phyloP scores from a whole-genome alignment of 2,113 vertebrate genomes.

The Neofelis nebulosa region DNA sequence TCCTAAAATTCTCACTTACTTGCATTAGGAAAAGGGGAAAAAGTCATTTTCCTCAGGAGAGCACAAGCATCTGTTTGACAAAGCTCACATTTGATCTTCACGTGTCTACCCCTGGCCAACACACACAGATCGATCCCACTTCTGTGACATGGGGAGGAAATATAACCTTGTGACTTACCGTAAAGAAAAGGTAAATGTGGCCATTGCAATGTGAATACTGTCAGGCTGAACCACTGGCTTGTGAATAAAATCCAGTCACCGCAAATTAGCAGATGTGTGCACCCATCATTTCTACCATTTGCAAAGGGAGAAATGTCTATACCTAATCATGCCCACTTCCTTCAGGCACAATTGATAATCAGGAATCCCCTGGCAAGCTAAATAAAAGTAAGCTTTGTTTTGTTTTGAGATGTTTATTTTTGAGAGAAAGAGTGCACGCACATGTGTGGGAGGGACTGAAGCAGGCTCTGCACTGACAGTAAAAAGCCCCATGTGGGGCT shows the following conservation, averaged over 20 bases:
- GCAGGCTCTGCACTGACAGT: too few species aligned
- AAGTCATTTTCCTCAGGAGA: conserved; percentile 68
- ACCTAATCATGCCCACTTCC: background rate
- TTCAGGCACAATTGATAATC: background rate
- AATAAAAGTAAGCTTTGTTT: background rate
- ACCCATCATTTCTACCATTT: background rate
- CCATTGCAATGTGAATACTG: background rate
- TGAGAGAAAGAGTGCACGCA: too few species aligned
- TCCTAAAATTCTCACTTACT: conserved; percentile 62
- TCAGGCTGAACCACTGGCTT: background rate
- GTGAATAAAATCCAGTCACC: conserved; percentile 46
- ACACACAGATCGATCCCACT: conserved; percentile 65
- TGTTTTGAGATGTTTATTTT: too few species aligned
- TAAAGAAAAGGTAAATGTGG: background rate
- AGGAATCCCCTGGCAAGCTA: background rate
- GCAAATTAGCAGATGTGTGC: background rate
- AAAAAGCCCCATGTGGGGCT: too few species aligned
- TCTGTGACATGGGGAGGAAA: conserved; percentile 58
- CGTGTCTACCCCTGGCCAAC: conserved; percentile 2
- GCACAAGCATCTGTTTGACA: conserved; percentile 64
- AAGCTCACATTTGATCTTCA: conserved; percentile 67
- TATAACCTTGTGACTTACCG: background rate
- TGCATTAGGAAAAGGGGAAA: conserved; percentile 61
- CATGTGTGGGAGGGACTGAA: too few species aligned
- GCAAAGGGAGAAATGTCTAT: conserved; percentile 41